phyloP scores from a whole-genome alignment of 2,888 invertebrate species.

The Parnassius mnemosyne region DNA sequence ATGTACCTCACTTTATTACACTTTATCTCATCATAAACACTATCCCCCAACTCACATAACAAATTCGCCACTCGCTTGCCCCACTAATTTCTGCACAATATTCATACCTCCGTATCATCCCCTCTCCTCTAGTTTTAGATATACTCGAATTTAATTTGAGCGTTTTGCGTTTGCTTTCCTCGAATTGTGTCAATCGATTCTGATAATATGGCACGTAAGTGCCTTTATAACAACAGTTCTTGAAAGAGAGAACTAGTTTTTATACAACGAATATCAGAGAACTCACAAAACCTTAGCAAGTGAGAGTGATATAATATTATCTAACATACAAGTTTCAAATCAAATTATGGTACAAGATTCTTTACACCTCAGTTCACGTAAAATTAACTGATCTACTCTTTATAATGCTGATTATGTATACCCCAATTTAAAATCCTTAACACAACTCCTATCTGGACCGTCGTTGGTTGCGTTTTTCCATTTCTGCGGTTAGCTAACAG shows the following conservation, averaged over 20 bases:
- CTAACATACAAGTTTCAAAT: no score
- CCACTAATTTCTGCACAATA: not conserved
- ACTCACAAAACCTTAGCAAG: no score
- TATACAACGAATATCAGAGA: conserved; percentile 1
- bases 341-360: no score
- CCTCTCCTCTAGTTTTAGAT: not conserved
- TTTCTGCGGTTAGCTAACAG: conserved; percentile 6
- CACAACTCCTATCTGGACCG: not conserved
- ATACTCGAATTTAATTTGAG: not conserved
- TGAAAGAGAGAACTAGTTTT: not conserved
- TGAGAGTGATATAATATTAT: no score
- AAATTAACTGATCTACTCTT: no score
- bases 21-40: no score
- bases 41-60: not conserved
- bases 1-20: not conserved
- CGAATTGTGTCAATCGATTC: not conserved
- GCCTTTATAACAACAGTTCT: not conserved
- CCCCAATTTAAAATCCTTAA: not conserved
- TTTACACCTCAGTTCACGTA: no score
- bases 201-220: not conserved
- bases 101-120: not conserved
- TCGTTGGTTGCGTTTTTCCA: not conserved
- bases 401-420: no score
- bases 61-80: conserved; percentile 1
- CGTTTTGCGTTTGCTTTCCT: conserved; percentile 5